Conservation (phyloP, 2,113 vertebrate genomes). For the Tangachromis dhanisi region DNA sequence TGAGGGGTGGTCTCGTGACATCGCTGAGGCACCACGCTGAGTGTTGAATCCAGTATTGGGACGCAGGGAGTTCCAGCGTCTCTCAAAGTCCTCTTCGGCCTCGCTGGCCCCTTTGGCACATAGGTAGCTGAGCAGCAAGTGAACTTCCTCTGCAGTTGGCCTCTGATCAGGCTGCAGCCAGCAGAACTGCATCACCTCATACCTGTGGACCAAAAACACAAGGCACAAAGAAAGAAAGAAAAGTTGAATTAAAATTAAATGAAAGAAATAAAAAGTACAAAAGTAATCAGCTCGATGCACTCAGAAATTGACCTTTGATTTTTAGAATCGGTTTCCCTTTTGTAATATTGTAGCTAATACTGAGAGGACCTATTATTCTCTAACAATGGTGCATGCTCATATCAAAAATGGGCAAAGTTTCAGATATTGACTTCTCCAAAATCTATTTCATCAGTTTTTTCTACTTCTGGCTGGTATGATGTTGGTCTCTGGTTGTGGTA, state of each 20-base stretch:
- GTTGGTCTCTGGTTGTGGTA: background rate
- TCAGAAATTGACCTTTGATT: background rate
- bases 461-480: background rate
- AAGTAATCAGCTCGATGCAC: background rate
- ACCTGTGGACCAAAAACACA: constrained; percentile 69
- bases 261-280: background rate
- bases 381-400: background rate
- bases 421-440: background rate
- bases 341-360: background rate
- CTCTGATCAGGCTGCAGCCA: constrained; percentile 96
- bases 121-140: constrained; percentile 89
- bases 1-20: constrained; percentile 40
- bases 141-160: constrained; percentile 90
- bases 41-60: constrained; percentile 68
- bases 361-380: accelerated
- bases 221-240: background rate
- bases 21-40: constrained; percentile 23
- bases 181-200: constrained; percentile 98
- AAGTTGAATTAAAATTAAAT: background rate
- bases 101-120: constrained; percentile 87
- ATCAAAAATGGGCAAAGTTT: background rate
- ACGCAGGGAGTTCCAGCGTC: constrained; percentile 90
- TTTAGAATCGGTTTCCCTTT: background rate
- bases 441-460: accelerated
- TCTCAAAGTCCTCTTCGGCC: constrained; percentile 90